Evolutionary conservation across 2,888 invertebrate species (phyloP), one percentile per base, ranked within the genome.

Genomic region (Acronicta alni): DNA sequence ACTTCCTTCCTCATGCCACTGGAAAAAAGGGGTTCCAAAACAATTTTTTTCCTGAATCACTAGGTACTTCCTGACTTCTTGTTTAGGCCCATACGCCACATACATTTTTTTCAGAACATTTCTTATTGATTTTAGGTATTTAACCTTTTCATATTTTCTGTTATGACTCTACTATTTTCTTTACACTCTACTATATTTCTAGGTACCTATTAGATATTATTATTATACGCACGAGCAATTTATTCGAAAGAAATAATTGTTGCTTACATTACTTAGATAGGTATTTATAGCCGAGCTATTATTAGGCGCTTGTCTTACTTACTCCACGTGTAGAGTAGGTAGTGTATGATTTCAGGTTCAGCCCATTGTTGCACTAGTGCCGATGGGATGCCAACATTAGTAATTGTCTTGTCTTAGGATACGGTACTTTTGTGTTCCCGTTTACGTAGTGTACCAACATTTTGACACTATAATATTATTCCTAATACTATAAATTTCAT

Each of bases 271-370:
- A 41, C 57, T 35, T 52, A 57, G 32, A 41, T 54, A 67, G 30
- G 57, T 53, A 51, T 32, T 45, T 52, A 41, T 41, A 38, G 41
- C 44, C 14, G 10, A 52, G 65, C 61, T 82, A 73, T 81, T 79
- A 77, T 74, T 82, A 81, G 79, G 75, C 67, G 56, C 76, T 78
- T 81, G 80, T 79, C 75, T 77, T 61, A 73, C 59, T 57, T 51
- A 42, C 38, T 80, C 67, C 86, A 86, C 86, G 86, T 88, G 88
- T 82, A 81, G 65, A 26, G 69, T 74, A 78, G 70, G 71, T 73
- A 81, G 83, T 84, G 75, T 86, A 80, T 79, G 58, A 78, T 86
- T 84, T 82, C 83, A 83, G 76, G 57, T 64, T 57, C 57, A 49
- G 49, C 26, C 70, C 57, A 73, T 73, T 77, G 68, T 79, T 74